Base-by-base conservation (phyloP, 2,113 vertebrate species). In the Acinonyx jubatus region DNA sequence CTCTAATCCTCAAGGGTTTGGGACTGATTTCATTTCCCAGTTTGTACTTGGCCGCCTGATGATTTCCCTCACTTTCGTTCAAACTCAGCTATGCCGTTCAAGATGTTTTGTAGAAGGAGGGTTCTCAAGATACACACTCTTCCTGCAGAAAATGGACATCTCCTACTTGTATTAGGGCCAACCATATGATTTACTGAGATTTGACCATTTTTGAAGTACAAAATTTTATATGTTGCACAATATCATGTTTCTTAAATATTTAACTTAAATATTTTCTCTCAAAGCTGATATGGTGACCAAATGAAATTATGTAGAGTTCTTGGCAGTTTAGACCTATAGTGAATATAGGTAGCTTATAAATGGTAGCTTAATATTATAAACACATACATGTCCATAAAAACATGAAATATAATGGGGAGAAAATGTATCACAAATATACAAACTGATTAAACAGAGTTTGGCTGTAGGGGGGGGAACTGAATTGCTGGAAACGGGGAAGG, bases 111-210 rank as follows among this genome's bases (percentile, higher is more conserved):
- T 25, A 45, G 52, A 73, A 2, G 33, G 27, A 38, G 85, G 48
- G 27, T 65, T 85, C 36, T 89, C 31, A 66, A 48, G 38, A 11
- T 69, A 9, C 50, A 2, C 55, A 33, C 19, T 55, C 27, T 19
- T 50, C 61, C 63, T 86, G 13, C 41, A 92, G 38, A 38, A 93
- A 97, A 85, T 90, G 21, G 48, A 93, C 91, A 76, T 63, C 27
- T 63, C 14, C 31, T 45, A 57, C 45, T 95, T 73, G 68, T 9
- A 10, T 52, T 68, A 74, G 15, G 2, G 23, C 66, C 57, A 68
- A 82, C 9, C 86, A 57, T 85, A 61, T 66, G 18, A 91, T 68
- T 91, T 82, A 41, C 61, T 91, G 33, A 36, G 45, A 52, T n/a
- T 61, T 76, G 57, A 81, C 55, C 12, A 61, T 23, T 96, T 97